Evolutionary conservation across 2,888 invertebrate genomes (phyloP).

Genomic region (Pristionchus arcanus): DNA sequence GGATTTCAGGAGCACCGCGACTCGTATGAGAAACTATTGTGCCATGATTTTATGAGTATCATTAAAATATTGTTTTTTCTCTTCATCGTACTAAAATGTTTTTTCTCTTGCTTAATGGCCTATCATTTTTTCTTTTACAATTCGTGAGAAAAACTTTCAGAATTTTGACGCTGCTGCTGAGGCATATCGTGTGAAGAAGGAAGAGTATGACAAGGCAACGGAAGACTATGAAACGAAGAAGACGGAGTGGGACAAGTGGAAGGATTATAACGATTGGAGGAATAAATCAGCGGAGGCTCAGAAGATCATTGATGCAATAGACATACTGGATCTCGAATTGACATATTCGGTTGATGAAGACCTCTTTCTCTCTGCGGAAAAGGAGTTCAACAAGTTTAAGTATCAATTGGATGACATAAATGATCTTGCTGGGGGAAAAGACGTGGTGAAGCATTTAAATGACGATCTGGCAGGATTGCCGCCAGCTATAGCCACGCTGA

Average conservation of each 20-base stretch:
- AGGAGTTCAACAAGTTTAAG: background rate
- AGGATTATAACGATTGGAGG: background rate
- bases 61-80: too few relatives aligned
- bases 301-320: background rate
- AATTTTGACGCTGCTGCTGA: background rate
- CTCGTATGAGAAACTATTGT: too few relatives aligned
- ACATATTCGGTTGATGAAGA: background rate
- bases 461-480: too few relatives aligned
- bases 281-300: background rate
- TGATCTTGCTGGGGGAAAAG: background rate
- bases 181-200: background rate
- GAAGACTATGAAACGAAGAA: background rate
- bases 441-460: too few relatives aligned
- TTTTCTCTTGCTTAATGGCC: too few relatives aligned
- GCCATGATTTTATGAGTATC: too few relatives aligned
- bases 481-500: too few relatives aligned
- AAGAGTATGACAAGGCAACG: background rate
- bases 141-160: too few relatives aligned
- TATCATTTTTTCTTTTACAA: too few relatives aligned
- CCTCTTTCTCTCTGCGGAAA: background rate
- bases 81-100: too few relatives aligned
- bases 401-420: background rate
- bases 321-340: background rate
- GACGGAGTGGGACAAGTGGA: background rate
- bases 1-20: too few relatives aligned